Evolutionary conservation across 2,113 vertebrate species (phyloP), one percentile per base, ranked within the genome.

Genomic region (Alces alces): DNA sequence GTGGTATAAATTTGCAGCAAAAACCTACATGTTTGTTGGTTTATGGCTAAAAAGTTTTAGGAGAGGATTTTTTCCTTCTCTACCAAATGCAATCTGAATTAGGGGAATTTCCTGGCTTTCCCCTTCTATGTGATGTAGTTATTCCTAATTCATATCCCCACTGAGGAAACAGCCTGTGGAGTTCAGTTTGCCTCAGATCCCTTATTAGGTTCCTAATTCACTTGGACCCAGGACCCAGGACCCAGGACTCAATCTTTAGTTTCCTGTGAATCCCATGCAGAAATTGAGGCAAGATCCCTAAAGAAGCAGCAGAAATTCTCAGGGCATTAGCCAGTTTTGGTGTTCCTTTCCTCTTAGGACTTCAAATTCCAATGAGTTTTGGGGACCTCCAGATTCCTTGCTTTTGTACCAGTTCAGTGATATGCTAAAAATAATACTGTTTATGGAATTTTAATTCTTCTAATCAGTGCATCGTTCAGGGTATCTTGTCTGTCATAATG

Each of bases 341-440:
- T 84, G 5, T 87, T 57, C 21, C 4, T 92, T 88, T 91, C 33
- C 57, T 94, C 60, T 64, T 55, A 79, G 55, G 11, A 96, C 66
- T 95, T 54, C 36, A 91, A 3, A 55, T 73, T 95, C 89, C 27
- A 39, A 7, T 76, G 64, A 91, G 8, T 47, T 96, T 93, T 57
- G 66, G 91, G n/a, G 45, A 89, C 25, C 58, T 93, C 28, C 27
- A 78, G 58, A 50, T 50, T 88, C 58, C 88, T 91, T 86, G 10
- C 39, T 95, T 95, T 96, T 61, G 43, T 66, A 27, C 10, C 28
- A 55, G 19, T 36, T 12, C 16, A 57, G 82, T 58, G 45, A 70
- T 78, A 15, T 89, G 60, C 52, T 83, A 88, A 95, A 96, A 97
- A 61, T 96, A 86, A 23, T 76, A 54, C 70, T 45, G 33, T 70